phyloP scores from a whole-genome alignment of 2,797 vertebrate genomes.

The Avahi laniger region DNA sequence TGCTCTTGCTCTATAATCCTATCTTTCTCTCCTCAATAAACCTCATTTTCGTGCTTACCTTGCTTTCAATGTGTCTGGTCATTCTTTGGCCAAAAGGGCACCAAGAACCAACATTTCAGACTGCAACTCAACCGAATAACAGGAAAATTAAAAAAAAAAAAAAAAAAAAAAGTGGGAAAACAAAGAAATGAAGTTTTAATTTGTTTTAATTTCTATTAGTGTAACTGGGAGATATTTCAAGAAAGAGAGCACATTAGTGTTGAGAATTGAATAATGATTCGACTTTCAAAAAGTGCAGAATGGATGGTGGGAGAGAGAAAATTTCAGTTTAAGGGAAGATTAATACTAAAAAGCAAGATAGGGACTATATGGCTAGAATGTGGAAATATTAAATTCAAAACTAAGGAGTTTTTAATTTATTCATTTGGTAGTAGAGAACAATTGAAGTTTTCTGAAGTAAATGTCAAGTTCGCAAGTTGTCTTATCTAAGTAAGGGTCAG shows the following conservation, averaged over 20 bases:
- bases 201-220: neutral
- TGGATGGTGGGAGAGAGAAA: neutral
- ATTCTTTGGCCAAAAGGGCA: too few species aligned
- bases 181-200: neutral
- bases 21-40: too few species aligned
- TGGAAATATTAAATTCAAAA: neutral
- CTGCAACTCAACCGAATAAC: too few species aligned
- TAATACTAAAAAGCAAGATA: neutral
- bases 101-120: too few species aligned
- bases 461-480: neutral
- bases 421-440: neutral
- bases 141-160: neutral
- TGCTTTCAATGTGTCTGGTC: too few species aligned
- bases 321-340: neutral
- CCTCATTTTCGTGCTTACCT: too few species aligned
- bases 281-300: neutral
- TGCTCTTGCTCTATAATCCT: too few species aligned
- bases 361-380: neutral
- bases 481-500: neutral
- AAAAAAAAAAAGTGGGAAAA: neutral
- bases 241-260: neutral
- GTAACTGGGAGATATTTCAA: neutral
- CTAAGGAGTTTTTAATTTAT: neutral
- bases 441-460: neutral
- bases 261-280: neutral